Conservation (phyloP, 2,888 invertebrate genomes). For the Linyphia triangularis region DNA sequence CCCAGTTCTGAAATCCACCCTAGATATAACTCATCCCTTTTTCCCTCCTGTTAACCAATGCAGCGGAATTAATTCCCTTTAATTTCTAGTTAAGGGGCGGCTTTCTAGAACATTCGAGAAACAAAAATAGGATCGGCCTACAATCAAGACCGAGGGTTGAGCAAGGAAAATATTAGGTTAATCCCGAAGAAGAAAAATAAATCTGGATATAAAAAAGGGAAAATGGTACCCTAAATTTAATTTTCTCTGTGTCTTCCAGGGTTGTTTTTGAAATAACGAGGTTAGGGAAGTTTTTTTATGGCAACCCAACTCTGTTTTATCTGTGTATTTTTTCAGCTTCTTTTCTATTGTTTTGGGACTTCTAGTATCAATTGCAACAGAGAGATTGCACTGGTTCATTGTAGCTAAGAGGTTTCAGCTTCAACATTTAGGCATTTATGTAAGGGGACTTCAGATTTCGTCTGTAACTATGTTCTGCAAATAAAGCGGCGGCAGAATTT, state of each 20-base stretch:
- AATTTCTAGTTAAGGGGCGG: constrained; percentile 18
- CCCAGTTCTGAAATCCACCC: not conserved
- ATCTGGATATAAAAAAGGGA: constrained; percentile 22
- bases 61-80: constrained; percentile 55
- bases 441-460: no score
- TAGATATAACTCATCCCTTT: constrained; percentile 21
- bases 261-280: constrained; percentile 71
- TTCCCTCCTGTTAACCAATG: constrained; percentile 10
- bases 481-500: no score
- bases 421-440: constrained; percentile 13
- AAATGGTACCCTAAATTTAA: constrained; percentile 57
- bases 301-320: constrained; percentile 1
- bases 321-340: not conserved
- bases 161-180: constrained; percentile 58
- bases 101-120: not conserved
- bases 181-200: constrained; percentile 20
- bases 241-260: constrained; percentile 52
- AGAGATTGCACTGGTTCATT: constrained; percentile 57
- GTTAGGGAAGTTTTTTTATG: constrained; percentile 41
- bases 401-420: constrained; percentile 34
- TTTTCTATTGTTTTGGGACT: constrained; percentile 24
- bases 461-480: no score
- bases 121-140: constrained; percentile 30
- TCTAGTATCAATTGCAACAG: constrained; percentile 34
- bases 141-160: constrained; percentile 17